These are phyloP conservation scores for Pipistrellus nathusii DNA, from an alignment of 2,797 vertebrate genomes.

Conservation along the genomic window DNA sequence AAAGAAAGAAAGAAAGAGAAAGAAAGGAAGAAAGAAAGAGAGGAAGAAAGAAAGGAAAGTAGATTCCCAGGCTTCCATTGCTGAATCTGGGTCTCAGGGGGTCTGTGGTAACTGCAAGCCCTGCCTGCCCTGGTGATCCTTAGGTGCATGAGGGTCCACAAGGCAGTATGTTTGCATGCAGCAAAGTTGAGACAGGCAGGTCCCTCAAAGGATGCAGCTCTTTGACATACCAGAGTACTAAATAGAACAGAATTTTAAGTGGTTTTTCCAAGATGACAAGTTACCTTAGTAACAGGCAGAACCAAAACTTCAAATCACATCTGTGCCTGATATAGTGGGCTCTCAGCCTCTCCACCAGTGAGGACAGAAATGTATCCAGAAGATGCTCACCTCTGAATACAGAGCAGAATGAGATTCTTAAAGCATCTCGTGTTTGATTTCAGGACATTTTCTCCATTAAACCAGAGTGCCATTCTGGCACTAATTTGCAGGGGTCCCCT, in stretches of 20 bases:
- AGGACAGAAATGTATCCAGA: background rate
- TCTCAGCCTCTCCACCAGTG: background rate
- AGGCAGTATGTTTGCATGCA: background rate
- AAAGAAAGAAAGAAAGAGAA: no score
- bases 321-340: background rate
- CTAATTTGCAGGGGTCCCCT: background rate
- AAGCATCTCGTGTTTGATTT: background rate
- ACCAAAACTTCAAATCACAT: background rate
- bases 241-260: background rate
- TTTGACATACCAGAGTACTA: background rate
- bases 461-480: background rate
- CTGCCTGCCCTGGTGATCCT: background rate
- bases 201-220: background rate
- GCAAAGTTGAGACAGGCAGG: background rate
- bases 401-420: background rate
- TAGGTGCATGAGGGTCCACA: background rate
- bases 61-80: background rate
- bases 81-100: background rate
- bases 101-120: background rate
- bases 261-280: slow-evolving; percentile 30
- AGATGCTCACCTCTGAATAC: background rate
- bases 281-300: slow-evolving; percentile 42
- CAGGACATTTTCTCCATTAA: background rate
- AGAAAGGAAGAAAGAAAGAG: no score
- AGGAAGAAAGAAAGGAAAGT: background rate